A percentile compares a stretch with the other conserved stretches of the same genome.
phyloP scores from a whole-genome alignment of 2,888 invertebrate genomes.

The Orthonevra nobilis region DNA sequence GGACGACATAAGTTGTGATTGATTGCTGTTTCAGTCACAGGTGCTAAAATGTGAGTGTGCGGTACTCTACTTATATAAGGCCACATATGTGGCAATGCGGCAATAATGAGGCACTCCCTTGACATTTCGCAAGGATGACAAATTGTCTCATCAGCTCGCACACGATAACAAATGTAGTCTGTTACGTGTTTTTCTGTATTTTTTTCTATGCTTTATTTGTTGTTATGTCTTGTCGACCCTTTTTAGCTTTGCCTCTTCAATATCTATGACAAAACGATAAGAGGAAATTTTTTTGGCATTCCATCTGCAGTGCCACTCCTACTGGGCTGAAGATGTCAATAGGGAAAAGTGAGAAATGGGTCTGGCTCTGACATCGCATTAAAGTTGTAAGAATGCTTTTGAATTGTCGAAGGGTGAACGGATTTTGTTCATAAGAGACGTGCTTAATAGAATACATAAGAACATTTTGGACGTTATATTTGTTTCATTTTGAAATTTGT shows the following conservation, averaged over 20 bases:
- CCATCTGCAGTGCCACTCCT: slow-evolving; percentile 33
- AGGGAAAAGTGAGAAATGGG: slow-evolving; percentile 45
- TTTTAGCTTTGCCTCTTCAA: slow-evolving; percentile 24
- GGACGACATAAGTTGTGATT: slow-evolving; percentile 36
- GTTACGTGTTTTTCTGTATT: slow-evolving; percentile 31
- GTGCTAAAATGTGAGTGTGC: slow-evolving; percentile 49
- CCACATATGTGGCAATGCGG: slow-evolving; percentile 58
- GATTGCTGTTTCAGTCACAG: slow-evolving; percentile 64
- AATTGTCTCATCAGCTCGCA: slow-evolving; percentile 66
- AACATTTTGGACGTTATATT: slow-evolving; percentile 8
- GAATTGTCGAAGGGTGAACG: slow-evolving; percentile 1
- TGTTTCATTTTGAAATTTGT: neutral
- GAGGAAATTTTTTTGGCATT: slow-evolving; percentile 47
- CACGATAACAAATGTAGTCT: slow-evolving; percentile 65
- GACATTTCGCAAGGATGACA: slow-evolving; percentile 65
- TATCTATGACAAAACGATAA: slow-evolving; percentile 46
- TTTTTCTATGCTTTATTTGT: slow-evolving; percentile 10
- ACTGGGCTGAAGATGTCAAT: slow-evolving; percentile 14
- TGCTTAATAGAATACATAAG: neutral
- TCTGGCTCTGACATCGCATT: slow-evolving; percentile 48
- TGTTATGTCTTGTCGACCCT: slow-evolving; percentile 27
- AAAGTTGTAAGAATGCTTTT: slow-evolving; percentile 27
- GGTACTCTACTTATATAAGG: slow-evolving; percentile 19
- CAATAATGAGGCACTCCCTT: slow-evolving; percentile 67
- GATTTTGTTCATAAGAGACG: neutral